Evolutionary conservation across 2,888 invertebrate species (phyloP), one percentile per base, ranked within the genome.

Genomic region (Troglohyphantes excavatus): DNA sequence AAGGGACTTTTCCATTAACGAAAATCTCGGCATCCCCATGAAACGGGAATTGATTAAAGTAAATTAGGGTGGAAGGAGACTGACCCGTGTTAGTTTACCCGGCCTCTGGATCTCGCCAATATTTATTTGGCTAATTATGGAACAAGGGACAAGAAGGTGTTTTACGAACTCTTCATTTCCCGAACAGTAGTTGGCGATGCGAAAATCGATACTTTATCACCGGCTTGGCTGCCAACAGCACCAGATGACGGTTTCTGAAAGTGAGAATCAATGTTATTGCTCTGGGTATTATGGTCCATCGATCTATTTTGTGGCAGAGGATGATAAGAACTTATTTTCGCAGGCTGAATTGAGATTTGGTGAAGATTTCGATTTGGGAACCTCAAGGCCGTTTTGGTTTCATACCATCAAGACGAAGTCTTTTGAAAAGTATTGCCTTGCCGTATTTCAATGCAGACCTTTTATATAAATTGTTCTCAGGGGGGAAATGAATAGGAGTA

Each of bases 221-320:
- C 23, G 7, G 29, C 7, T 26, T 17, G 23, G 46, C 11, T 21
- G 23, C 39, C 76, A 63, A 61, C 63, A 76, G 29, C 33, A 21
- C 76, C 76, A 61, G 29, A 76, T 61, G 73, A 53, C 53, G 73
- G 9, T 46, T 61, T 78, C 78, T 21, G 39, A 26, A 78, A 78
- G 78, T 78, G 65, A 26, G 65, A 78, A 78, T 78, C 78, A 63
- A 78, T 78, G 78, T 78, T 78, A 65, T 78, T 78, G 65, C 65
- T 23, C 39, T 26, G 43, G 78, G 61, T 75, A 75, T 75, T 61
- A 26, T 26, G 61, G 53, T 23, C 11, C 27, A 61, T 75, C 61
- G 75, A 75, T 75, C 75, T 26, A 61, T 33, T 68, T 26, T 68
- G 68, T 23, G 17, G 21, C 33, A 29, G 29, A 11, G n/a, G 26